Evolutionary conservation across 2,113 vertebrate species (phyloP).

Genomic region (Piprites chloris): DNA sequence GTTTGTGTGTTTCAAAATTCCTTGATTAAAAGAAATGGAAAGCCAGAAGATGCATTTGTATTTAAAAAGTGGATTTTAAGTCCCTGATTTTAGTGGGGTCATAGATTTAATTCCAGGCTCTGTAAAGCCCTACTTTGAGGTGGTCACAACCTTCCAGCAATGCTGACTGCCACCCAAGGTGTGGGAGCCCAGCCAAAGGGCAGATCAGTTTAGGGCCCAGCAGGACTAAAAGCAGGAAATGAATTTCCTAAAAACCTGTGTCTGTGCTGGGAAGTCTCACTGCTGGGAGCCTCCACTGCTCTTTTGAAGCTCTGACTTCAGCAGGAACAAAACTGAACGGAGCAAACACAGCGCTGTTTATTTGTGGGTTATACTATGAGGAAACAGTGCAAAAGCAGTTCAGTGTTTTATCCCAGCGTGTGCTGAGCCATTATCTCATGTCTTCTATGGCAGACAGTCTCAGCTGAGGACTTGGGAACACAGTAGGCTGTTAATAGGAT

Average conservation of each 20-base stretch:
- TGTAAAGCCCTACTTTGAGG: background rate
- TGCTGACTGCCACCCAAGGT: background rate
- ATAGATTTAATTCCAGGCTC: background rate
- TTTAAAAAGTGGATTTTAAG: background rate
- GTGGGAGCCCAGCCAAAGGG: background rate
- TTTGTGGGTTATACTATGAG: constrained; percentile 45
- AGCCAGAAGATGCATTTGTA: background rate
- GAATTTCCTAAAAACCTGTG: background rate
- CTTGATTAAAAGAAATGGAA: background rate
- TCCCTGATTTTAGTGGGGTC: background rate
- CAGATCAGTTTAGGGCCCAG: background rate
- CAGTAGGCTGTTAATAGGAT: constrained; percentile 75
- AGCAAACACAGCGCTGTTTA: constrained; percentile 41
- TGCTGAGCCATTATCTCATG: constrained; percentile 67
- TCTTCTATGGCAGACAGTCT: constrained; percentile 67
- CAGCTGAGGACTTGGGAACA: constrained; percentile 59
- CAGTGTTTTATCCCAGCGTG: constrained; percentile 65
- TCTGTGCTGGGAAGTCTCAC: background rate
- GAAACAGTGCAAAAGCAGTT: constrained; percentile 62
- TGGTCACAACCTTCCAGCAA: background rate
- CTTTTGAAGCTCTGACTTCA: background rate
- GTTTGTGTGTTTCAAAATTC: background rate
- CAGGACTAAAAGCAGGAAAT: background rate
- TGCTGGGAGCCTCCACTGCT: background rate
- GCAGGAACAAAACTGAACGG: background rate